A percentile compares a stretch with the other conserved stretches of the same genome.
Conservation (phyloP, 2,797 vertebrate genomes). For the Phyllotis vaccarum region DNA sequence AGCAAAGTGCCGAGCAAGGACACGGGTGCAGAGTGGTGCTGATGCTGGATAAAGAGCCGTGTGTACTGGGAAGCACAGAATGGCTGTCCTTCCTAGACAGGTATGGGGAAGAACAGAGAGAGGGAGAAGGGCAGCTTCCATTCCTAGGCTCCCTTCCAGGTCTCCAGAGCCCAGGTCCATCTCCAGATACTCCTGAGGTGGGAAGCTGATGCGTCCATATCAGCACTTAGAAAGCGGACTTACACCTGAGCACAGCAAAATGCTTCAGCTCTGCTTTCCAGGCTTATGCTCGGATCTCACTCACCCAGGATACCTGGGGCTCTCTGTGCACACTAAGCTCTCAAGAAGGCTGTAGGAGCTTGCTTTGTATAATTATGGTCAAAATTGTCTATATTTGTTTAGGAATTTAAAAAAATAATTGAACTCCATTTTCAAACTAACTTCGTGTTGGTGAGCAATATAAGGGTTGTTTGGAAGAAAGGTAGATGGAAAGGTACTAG, state of each 20-base stretch:
- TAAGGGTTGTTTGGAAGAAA: neutral
- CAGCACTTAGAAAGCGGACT: neutral
- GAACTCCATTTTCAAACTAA: slow-evolving; percentile 35
- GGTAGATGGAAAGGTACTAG: neutral
- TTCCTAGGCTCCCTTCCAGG: neutral
- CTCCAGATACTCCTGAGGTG: neutral
- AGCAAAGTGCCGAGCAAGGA: neutral
- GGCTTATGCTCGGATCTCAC: neutral
- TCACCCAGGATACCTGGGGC: neutral
- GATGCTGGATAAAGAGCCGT: neutral
- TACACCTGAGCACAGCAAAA: neutral
- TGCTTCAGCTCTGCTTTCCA: neutral
- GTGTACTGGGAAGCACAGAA: neutral
- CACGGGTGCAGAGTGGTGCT: neutral
- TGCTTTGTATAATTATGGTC: neutral
- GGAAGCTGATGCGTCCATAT: neutral
- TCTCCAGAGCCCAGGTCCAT: neutral
- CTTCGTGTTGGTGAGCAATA: neutral
- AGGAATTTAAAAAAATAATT: neutral
- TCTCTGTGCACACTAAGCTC: neutral
- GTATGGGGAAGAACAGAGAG: fast-evolving
- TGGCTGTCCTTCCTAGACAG: neutral
- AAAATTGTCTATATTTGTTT: slow-evolving; percentile 22
- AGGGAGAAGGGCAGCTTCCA: no score
- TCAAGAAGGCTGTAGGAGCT: neutral